These are phyloP conservation scores for Synanthedon tipuliformis DNA, from an alignment of 2,888 invertebrate genomes.

Conservation along the genomic window DNA sequence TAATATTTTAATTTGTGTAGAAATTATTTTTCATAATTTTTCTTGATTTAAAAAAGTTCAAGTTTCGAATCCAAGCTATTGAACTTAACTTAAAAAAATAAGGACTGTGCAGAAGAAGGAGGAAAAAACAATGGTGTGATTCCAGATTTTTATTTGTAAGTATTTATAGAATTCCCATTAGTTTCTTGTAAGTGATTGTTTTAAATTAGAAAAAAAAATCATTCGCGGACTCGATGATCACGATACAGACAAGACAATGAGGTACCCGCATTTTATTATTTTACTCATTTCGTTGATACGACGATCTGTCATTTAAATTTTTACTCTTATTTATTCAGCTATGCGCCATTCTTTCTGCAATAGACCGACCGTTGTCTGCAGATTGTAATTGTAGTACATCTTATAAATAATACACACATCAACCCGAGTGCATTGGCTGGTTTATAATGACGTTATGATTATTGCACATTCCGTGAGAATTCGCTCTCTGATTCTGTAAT, in stretches of 20 bases:
- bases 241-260: slow-evolving; percentile 29
- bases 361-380: slow-evolving; percentile 47
- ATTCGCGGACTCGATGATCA: slow-evolving; percentile 28
- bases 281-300: slow-evolving; percentile 35
- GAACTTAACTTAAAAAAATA: not conserved
- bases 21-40: too few species aligned
- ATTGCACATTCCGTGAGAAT: not conserved
- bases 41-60: too few species aligned
- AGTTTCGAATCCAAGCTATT: not conserved
- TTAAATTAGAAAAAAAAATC: slow-evolving; percentile 29
- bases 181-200: slow-evolving; percentile 47
- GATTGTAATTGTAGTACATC: slow-evolving; percentile 45
- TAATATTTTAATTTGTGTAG: too few species aligned
- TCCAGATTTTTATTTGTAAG: slow-evolving; percentile 71
- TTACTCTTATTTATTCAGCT: slow-evolving; percentile 60
- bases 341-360: slow-evolving; percentile 65
- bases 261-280: slow-evolving; percentile 23
- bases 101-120: slow-evolving; percentile 13
- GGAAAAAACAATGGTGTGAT: slow-evolving; percentile 72
- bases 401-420: slow-evolving; percentile 36
- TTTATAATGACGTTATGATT: slow-evolving; percentile 8
- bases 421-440: slow-evolving; percentile 32
- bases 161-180: slow-evolving; percentile 66
- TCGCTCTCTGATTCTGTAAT: slow-evolving; percentile 11
- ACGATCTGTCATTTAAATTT: slow-evolving; percentile 62